A percentile compares a stretch with the other conserved stretches of the same genome.
Evolutionary conservation across 2,888 invertebrate species (phyloP).

Genomic region (Megalurothrips usitatus): DNA sequence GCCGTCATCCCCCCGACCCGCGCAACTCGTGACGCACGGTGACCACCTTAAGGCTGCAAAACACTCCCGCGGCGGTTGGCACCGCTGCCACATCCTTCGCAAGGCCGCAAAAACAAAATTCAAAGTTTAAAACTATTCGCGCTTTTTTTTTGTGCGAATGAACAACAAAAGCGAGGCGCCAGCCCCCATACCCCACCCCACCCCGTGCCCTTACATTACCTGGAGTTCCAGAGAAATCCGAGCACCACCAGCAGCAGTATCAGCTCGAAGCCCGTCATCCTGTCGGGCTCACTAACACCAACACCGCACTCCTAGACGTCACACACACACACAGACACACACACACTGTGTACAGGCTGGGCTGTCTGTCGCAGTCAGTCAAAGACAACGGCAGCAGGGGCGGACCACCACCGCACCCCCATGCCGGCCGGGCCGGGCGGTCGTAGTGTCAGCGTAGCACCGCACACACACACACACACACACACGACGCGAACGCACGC

Average conservation of each 20-base stretch:
- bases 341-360: too few species aligned
- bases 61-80: too few species aligned
- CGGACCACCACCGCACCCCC: background rate
- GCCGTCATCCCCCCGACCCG: too few species aligned
- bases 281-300: background rate
- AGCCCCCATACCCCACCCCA: background rate
- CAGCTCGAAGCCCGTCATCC: background rate
- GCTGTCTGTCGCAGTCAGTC: too few species aligned
- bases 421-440: background rate
- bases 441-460: background rate
- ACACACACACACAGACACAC: constrained; percentile 3
- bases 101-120: too few species aligned
- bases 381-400: background rate
- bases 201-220: background rate
- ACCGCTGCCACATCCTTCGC: too few species aligned
- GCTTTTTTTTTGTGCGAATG: too few species aligned
- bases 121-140: too few species aligned
- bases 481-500: too few species aligned
- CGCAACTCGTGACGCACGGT: too few species aligned
- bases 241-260: constrained; percentile 12
- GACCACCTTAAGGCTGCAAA: too few species aligned
- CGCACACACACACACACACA: background rate
- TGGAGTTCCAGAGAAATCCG: constrained; percentile 7
- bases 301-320: background rate
- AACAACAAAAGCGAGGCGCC: too few species aligned